Evolutionary conservation across 1,140 invertebrate genomes (phyloP), one percentile per base, ranked within the genome.

Genomic region (Harlomillsia oculata): DNA sequence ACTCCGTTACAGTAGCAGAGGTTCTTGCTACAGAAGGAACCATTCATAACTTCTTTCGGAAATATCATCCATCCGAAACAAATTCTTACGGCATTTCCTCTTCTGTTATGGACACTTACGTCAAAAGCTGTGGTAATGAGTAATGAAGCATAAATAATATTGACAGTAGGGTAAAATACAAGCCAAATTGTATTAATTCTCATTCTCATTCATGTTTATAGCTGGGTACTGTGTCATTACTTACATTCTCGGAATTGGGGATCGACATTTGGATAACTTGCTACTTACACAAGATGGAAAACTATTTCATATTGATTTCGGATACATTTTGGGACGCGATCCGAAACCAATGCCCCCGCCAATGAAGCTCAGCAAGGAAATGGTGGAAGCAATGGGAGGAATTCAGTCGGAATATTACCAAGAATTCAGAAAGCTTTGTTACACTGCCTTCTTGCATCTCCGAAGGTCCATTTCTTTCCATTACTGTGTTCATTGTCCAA

Each of bases 341-440:
- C 96, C 97, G 2, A 99, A 99, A 72, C 93, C 92, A 5, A 78
- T 98, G 68, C 95, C 95, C 3, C 92, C 95, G 8, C 92, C 95
- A 4, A 99, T 99, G 93, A 98, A 97, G 74, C 76, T 99, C 1
- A 97, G 89, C 69, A 90, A 89, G 70, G 96, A 99, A 77, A 99
- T 99, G 95, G 90, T 99, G 2, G 95, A 98, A 69, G 94, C 88
- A 0, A 98, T 99, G 95, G 96, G 96, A 5, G 95, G 95, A 0
- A 79, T 88, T 1, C 82, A 82, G 58, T 89, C 89, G 0, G 92
- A 97, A 65, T 84, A 93, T 72, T 97, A 96, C 72, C 84, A 94
- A 63, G 82, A 92, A 69, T 99, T 99, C 73, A 77, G 85, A 34
- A 93, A 93, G 67, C 83, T 91, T 62, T 97, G 92, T 72, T 96